Evolutionary conservation across 30 jellyfish, hydroid and myxozoan species (phyloP).

Genomic region (Clytia hemisphaerica): DNA sequence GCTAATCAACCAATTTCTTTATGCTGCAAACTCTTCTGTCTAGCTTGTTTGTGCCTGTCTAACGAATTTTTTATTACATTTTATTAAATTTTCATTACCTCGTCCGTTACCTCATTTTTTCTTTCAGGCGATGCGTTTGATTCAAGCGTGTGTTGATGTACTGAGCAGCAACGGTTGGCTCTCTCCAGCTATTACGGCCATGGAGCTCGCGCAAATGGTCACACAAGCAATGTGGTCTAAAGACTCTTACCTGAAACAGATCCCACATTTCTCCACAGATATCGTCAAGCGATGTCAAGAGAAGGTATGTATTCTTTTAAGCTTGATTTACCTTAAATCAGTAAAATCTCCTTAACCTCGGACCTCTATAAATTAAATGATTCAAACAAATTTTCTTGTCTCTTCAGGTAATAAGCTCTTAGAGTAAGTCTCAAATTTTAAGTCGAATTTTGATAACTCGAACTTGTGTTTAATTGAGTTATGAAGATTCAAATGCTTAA

Average conservation of each 20-base stretch:
- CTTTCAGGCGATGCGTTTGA: conserved; percentile 90
- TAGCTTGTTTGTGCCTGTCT: too few relatives aligned
- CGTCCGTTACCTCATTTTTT: too few relatives aligned
- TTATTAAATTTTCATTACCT: too few relatives aligned
- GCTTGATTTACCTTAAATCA: too few relatives aligned
- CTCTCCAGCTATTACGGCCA: conserved; percentile 97
- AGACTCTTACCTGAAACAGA: conserved; percentile 83
- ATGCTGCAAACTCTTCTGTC: too few relatives aligned
- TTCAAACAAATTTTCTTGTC: too few relatives aligned
- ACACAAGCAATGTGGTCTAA: conserved; percentile 99
- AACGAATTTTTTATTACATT: too few relatives aligned
- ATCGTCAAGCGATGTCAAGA: conserved; percentile 92
- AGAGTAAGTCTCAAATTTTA: too few relatives aligned
- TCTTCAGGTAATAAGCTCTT: too few relatives aligned
- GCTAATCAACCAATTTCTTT: too few relatives aligned
- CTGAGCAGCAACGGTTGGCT: conserved; percentile 99
- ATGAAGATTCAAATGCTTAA: neutral
- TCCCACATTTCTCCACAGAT: conserved; percentile 92
- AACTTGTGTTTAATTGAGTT: neutral
- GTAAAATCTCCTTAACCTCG: too few relatives aligned
- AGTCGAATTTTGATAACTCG: neutral
- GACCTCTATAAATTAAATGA: too few relatives aligned
- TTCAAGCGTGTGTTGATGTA: conserved; percentile 99
- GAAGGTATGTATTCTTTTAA: conserved; percentile 58
- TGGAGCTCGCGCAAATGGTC: conserved; percentile 99